phyloP scores from a whole-genome alignment of 2,888 invertebrate species.

The Adelognathus sp. region DNA sequence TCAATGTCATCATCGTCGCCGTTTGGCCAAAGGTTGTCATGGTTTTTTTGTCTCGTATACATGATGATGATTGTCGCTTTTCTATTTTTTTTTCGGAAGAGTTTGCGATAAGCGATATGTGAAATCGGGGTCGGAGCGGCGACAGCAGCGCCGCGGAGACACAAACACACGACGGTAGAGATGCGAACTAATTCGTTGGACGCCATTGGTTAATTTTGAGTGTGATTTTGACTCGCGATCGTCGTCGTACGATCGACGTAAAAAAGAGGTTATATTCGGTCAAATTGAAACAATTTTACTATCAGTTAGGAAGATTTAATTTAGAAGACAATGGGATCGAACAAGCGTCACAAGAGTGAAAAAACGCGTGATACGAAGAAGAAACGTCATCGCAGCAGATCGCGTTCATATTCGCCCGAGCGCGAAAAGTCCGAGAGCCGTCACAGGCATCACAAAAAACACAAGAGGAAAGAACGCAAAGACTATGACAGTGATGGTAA shows the following conservation, averaged over 20 bases:
- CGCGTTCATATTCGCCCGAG: constrained; percentile 81
- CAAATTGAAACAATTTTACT: too few relatives aligned
- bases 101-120: not conserved
- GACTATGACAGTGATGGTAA: constrained; percentile 80
- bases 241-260: too few relatives aligned
- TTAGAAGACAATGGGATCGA: constrained; percentile 84
- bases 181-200: not conserved
- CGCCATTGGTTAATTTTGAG: not conserved
- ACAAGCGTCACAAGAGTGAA: constrained; percentile 86
- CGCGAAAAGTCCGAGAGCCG: constrained; percentile 77
- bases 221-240: too few relatives aligned
- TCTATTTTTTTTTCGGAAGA: not conserved
- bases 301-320: not conserved
- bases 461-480: constrained; percentile 78
- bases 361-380: constrained; percentile 85
- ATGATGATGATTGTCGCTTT: too few relatives aligned
- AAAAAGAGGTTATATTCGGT: too few relatives aligned
- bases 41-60: not conserved
- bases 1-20: not conserved
- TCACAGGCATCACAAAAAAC: constrained; percentile 79
- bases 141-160: not conserved
- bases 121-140: not conserved
- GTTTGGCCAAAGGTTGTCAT: not conserved
- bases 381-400: constrained; percentile 85
- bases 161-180: not conserved